Evolutionary conservation across 2,113 vertebrate species (phyloP), one percentile per base, ranked within the genome.

Genomic region (Cichladusa arquata): DNA sequence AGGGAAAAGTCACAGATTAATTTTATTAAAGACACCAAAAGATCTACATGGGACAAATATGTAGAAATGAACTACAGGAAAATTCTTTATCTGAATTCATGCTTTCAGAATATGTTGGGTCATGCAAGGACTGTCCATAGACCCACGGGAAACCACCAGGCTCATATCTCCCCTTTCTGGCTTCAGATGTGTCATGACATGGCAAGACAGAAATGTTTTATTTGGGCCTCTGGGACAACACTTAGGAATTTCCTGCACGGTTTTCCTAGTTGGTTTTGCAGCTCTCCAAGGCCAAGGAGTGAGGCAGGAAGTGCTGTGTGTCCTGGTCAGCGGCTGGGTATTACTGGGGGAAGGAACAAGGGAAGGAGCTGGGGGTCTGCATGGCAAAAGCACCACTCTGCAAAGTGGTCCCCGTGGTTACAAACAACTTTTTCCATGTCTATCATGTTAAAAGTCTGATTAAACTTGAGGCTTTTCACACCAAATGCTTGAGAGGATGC

Each of bases 401-500:
- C 34, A 62, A 62, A 82, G 24, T 33, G 24, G 34, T n/a, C 66
- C 28, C n/a, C 7, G 5, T 78, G 69, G 78, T 80, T 72, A 20
- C 16, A 26, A 58, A 53, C 70, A 69, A 14, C 17, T 69, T 95
- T 93, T 88, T 72, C 33, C 31, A 66, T 44, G 81, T 16, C 40
- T 86, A 25, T 38, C 1, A 51, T 88, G 95, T 96, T 61, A 76
- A 53, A 69, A 61, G 38, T 20, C 22, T 72, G 23, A 77, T 85
- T 86, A 76, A 71, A 77, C 5, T 1, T 5, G 26, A 42, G n/a
- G 26, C 64, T 50, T 96, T 97, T 95, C 71, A 85, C 87, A 92
- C 36, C 78, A 96, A 56, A 91, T 96, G 91, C 92, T 79, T 16
- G 31, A 67, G 88, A 96, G 70, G 81, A 93, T 94, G 51, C 12